These are phyloP conservation scores for Sapajus apella DNA, from an alignment of 2,113 vertebrate genomes.

Conservation along the genomic window DNA sequence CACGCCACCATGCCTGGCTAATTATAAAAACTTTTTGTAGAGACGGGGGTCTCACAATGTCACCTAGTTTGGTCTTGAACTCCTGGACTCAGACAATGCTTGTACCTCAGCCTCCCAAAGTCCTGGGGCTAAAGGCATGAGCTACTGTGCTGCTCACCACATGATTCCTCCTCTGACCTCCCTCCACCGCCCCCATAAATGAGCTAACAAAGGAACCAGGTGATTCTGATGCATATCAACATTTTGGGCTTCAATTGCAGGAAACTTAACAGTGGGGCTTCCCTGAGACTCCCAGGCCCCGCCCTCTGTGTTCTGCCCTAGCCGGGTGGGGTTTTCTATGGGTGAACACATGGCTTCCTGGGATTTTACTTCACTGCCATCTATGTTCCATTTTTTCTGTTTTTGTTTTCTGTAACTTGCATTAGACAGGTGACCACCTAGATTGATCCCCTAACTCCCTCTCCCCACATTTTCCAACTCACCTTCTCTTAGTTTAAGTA, in stretches of 20 bases:
- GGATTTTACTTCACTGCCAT: background rate
- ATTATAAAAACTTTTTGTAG: too few species aligned
- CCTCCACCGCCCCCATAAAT: fast-evolving
- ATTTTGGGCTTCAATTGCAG: background rate
- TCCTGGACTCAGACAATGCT: too few species aligned
- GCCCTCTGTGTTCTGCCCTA: fast-evolving
- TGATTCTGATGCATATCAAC: background rate
- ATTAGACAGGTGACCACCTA: background rate
- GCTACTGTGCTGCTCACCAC: too few species aligned
- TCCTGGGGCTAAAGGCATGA: too few species aligned
- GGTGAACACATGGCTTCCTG: fast-evolving
- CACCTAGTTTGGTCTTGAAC: too few species aligned
- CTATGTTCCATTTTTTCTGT: background rate
- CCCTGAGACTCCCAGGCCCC: background rate
- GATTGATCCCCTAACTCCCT: background rate
- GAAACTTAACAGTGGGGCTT: too few species aligned
- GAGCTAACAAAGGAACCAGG: too few species aligned
- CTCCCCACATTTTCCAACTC: background rate
- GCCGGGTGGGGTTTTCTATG: background rate
- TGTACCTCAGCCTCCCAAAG: too few species aligned
- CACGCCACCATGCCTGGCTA: too few species aligned
- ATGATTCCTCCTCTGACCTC: too few species aligned
- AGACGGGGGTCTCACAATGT: too few species aligned
- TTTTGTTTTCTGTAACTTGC: background rate
- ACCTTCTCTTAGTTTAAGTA: constrained; percentile 17